These are phyloP conservation scores for Oncopeltus fasciatus DNA, from an alignment of 1,140 invertebrate genomes.

Conservation along the genomic window DNA sequence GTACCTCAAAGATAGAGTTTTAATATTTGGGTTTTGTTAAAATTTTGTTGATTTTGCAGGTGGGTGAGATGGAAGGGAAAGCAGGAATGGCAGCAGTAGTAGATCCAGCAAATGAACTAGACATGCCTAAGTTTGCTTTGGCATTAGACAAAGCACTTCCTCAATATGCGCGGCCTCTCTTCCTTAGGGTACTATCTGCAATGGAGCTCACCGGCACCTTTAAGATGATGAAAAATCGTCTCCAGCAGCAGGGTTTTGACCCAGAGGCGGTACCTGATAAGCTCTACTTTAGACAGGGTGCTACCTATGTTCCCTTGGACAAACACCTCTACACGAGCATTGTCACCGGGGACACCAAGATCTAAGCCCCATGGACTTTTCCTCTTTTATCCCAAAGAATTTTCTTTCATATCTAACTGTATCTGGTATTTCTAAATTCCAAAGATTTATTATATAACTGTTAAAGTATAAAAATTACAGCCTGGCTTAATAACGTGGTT, in stretches of 20 bases:
- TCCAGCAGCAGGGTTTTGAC: constrained; percentile 68
- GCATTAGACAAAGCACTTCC: constrained; percentile 57
- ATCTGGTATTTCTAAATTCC: background rate
- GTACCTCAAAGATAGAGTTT: too few species aligned
- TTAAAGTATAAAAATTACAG: background rate
- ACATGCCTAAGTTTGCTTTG: constrained; percentile 45
- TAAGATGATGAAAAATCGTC: constrained; percentile 74
- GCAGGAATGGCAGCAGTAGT: constrained; percentile 92
- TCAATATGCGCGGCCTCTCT: constrained; percentile 72
- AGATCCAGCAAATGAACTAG: constrained; percentile 49
- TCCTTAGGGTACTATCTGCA: constrained; percentile 56
- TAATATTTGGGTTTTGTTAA: too few species aligned
- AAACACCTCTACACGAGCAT: constrained; percentile 48
- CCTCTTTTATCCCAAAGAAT: background rate
- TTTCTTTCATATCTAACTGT: background rate
- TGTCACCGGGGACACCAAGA: constrained; percentile 20
- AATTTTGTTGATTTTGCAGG: too few species aligned
- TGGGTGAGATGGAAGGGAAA: constrained; percentile 71
- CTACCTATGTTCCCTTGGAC: constrained; percentile 46
- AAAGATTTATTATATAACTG: background rate
- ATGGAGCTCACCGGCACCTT: constrained; percentile 51
- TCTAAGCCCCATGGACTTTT: background rate
- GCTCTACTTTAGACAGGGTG: constrained; percentile 50
- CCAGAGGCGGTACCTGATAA: constrained; percentile 44
- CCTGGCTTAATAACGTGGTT: too few species aligned